phyloP scores from a whole-genome alignment of 2,888 invertebrate species.

The Chouioia cunea region DNA sequence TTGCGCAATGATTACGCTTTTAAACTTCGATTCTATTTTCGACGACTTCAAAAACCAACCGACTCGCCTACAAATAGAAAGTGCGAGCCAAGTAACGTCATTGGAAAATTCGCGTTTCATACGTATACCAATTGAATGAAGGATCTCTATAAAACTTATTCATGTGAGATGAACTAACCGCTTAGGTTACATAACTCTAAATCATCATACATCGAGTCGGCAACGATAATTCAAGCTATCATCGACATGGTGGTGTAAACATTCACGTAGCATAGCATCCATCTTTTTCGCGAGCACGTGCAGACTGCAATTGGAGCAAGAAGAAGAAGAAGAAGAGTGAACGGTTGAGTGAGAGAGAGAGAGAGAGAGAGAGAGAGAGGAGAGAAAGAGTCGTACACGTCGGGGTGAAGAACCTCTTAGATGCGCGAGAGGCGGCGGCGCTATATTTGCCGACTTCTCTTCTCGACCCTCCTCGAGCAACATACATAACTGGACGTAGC shows the following conservation, averaged over 20 bases:
- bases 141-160: no score
- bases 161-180: neutral
- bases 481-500: no score
- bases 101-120: no score
- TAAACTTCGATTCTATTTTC: no score
- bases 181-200: slow-evolving; percentile 32
- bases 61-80: no score
- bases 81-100: no score
- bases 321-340: slow-evolving; percentile 39
- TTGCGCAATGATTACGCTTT: no score
- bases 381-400: neutral
- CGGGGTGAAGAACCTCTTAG: slow-evolving; percentile 34
- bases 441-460: slow-evolving; percentile 23
- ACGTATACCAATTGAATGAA: no score
- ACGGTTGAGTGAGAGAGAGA: slow-evolving; percentile 20
- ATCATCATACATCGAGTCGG: slow-evolving; percentile 17
- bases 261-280: slow-evolving; percentile 54
- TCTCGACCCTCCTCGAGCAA: neutral
- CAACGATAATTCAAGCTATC: slow-evolving; percentile 56
- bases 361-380: slow-evolving; percentile 44
- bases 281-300: slow-evolving; percentile 52
- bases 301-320: slow-evolving; percentile 54
- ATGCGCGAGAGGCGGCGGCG: neutral
- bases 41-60: no score
- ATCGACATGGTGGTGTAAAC: slow-evolving; percentile 55